These are phyloP conservation scores for Pectinophora gossypiella DNA, from an alignment of 1,140 invertebrate genomes.

Conservation along the genomic window DNA sequence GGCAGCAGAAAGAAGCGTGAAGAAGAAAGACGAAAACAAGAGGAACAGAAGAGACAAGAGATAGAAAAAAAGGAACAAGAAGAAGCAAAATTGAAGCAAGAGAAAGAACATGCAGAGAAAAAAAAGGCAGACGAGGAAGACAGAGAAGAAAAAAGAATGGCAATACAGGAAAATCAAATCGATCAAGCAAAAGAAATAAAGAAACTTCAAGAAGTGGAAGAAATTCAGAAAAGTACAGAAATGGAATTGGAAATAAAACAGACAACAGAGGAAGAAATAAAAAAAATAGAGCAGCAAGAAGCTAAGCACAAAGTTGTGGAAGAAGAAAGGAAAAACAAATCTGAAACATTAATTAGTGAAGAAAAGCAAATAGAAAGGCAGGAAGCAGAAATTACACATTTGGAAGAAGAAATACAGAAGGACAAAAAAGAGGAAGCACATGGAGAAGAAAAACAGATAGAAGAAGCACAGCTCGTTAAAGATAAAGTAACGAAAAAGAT, in stretches of 20 bases:
- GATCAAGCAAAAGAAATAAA: background rate
- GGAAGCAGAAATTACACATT: background rate
- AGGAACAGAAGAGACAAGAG: background rate
- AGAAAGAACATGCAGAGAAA: background rate
- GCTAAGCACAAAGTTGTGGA: background rate
- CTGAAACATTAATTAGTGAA: no score
- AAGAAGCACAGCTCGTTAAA: no score
- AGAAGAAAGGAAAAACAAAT: no score
- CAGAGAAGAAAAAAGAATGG: background rate
- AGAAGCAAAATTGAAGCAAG: background rate
- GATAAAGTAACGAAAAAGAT: no score
- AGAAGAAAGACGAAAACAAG: background rate
- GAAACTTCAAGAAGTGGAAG: background rate
- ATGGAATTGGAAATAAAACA: background rate
- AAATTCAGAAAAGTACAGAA: background rate
- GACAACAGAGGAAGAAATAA: background rate
- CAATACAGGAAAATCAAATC: background rate
- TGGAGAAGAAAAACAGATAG: background rate
- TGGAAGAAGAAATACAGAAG: background rate
- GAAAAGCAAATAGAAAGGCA: background rate
- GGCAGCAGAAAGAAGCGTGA: background rate
- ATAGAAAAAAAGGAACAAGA: background rate
- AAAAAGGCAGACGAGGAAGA: no score
- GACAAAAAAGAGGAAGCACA: background rate
- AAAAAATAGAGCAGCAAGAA: background rate